Evolutionary conservation across 2,888 invertebrate species (phyloP), one percentile per base, ranked within the genome.

Genomic region (Epistrophella euchroma): DNA sequence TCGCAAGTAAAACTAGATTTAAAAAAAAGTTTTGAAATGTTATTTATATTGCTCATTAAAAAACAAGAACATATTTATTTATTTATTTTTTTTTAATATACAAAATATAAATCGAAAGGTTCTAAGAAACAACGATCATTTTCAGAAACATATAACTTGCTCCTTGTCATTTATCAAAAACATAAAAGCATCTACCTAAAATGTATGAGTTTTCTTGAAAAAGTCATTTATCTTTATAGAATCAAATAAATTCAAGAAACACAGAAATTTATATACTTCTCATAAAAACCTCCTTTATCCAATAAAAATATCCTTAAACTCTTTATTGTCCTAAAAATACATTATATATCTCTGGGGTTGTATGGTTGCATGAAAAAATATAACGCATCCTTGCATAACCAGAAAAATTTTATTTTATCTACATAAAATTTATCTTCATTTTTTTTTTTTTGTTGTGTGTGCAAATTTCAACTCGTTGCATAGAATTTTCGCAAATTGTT

Each of bases 401-500:
- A 19, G n/a, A n/a, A 70, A 17, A 28, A 43, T 45, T 40, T n/a
- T 62, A 62, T 43, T 43, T 62, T 62, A 25, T 62, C n/a, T 28
- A n/a, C 25, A 43, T 62, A 43, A 62, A 43, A 62, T 62, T 43
- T 43, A 43, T 62, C 11, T 32, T 56, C 17, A 11, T 35, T 22
- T 13, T 37, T 37, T 1, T 13, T 22, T 10, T n/a, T 4, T 60
- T 60, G 40, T 60, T 60, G 40, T 25, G 15, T 15, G 11, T 15
- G 58, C 5, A 37, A 56, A 72, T 56, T 13, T 17, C 40, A n/a
- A 32, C 60, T 25, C 76, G 56, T 77, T 45, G n/a, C 45, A 60
- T 15, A 11, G 25, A 71, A 55, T 64, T 66, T 62, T 50, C 62
- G 32, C 10, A 84, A 84, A 84, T 84, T 75, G 58, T 58, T 58